Evolutionary conservation across 2,797 vertebrate genomes (phyloP).

Genomic region (Acanthiza pusilla): DNA sequence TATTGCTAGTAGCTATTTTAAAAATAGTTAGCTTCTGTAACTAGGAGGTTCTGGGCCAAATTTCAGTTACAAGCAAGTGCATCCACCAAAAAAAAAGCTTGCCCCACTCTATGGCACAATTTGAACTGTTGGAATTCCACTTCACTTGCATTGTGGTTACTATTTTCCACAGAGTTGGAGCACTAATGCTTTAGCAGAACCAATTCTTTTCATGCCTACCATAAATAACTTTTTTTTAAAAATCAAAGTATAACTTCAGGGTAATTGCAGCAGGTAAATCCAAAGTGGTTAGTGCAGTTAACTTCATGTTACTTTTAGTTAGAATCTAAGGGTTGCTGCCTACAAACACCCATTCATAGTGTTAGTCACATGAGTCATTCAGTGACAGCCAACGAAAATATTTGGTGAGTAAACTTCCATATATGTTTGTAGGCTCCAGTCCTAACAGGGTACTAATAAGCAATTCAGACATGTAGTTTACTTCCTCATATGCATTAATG

Average conservation of each 20-base stretch:
- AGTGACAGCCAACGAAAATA: constrained; percentile 49
- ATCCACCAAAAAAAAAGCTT: not conserved
- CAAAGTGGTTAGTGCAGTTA: constrained; percentile 14
- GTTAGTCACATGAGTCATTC: constrained; percentile 31
- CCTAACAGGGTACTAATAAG: constrained; percentile 38
- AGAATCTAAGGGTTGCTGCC: not conserved
- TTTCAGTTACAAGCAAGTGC: not conserved
- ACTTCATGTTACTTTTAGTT: constrained; percentile 24
- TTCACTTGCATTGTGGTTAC: not conserved
- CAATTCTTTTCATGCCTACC: not conserved
- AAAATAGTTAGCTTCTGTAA: not conserved
- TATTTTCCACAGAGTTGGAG: not conserved
- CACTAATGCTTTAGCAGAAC: not conserved
- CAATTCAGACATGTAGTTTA: constrained; percentile 44
- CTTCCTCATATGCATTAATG: constrained; percentile 55
- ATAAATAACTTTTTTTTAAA: not conserved
- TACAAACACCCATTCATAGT: constrained; percentile 20
- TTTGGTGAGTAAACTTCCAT: constrained; percentile 53
- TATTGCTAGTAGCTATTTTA: not conserved
- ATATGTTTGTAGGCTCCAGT: constrained; percentile 23
- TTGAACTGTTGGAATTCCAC: not conserved
- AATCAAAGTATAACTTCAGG: constrained; percentile 36
- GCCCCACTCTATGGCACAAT: not conserved
- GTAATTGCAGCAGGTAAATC: constrained; percentile 27
- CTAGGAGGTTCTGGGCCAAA: not conserved